Conservation (phyloP, 2,113 vertebrate species). For the Murina feae region DNA sequence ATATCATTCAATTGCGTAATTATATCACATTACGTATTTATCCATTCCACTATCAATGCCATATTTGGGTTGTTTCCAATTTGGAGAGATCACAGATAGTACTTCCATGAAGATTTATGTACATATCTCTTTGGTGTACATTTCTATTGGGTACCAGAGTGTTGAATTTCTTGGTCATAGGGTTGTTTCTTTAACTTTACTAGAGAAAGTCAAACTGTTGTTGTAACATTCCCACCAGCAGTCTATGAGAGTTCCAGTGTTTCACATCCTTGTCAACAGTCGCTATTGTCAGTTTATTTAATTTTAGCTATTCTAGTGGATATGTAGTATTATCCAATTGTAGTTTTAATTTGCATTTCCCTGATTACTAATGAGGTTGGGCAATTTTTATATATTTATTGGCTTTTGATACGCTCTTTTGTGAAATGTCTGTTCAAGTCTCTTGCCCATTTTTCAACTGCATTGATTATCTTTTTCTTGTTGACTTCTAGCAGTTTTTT, state of each 20-base stretch:
- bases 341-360: not conserved
- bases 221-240: not conserved
- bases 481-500: not conserved
- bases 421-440: not conserved
- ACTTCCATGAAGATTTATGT: not conserved
- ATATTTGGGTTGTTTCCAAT: not conserved
- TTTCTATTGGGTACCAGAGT: not conserved
- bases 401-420: too few relatives aligned
- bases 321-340: not conserved
- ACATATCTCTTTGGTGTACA: not conserved
- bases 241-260: not conserved
- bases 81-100: not conserved
- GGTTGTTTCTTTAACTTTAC: not conserved
- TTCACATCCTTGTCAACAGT: not conserved
- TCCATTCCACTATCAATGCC: not conserved
- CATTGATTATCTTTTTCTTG: not conserved
- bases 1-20: not conserved
- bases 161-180: not conserved
- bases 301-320: not conserved
- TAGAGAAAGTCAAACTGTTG: not conserved
- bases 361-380: not conserved
- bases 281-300: not conserved
- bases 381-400: not conserved
- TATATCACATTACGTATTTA: not conserved
- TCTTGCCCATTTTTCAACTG: not conserved